Base-by-base conservation (phyloP, 2,113 vertebrate species). In the Globicephala melas region DNA sequence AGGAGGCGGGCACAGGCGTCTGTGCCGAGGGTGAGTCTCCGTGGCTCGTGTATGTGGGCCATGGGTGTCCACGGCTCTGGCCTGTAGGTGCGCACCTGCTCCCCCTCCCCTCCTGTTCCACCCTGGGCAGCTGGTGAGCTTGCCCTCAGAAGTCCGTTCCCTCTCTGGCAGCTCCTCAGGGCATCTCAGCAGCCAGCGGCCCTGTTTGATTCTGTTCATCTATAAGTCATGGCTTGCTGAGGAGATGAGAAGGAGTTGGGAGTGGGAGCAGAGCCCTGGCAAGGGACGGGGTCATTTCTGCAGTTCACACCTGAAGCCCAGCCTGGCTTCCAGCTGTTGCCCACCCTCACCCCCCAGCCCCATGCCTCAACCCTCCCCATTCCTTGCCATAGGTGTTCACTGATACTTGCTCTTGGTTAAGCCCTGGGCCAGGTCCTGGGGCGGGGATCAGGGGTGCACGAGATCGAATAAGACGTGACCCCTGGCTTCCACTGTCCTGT, bases 171-270 rank as follows among this genome's bases (percentile, higher is more conserved):
- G 92, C 87, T 96, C 97, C 97, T 96, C 38, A 38, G 38, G 38
- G 38, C 38, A 38, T 38, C 38, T 38, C 74, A 77, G 95, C 83
- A 91, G 97, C 93, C 53, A 8, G 83, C 53, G 3, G 92, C 84
- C 92, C 94, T 97, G 95, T 97, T 97, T 97, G 97, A 97, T 97
- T 95, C 95, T 33, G 38, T 67, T 97, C 97, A 97, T 98, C 92
- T 84, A 97, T 98, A 97, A 98, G 97, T 98, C 95, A 97, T 97
- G 92, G 83, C 97, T 89, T 76, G 63, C 97, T 73, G 95, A 90
- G 89, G 93, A 97, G 96, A 98, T 90, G 95, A 97, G 95, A 94
- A 63, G 65, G 71, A 76, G 36, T 4, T 6, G 38, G 84, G 84
- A 76, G 79, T n/a, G 47, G 41, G 65, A 83, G 93, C 96, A 92